Conservation (phyloP, 2,797 vertebrate genomes). For the Platalea minor region DNA sequence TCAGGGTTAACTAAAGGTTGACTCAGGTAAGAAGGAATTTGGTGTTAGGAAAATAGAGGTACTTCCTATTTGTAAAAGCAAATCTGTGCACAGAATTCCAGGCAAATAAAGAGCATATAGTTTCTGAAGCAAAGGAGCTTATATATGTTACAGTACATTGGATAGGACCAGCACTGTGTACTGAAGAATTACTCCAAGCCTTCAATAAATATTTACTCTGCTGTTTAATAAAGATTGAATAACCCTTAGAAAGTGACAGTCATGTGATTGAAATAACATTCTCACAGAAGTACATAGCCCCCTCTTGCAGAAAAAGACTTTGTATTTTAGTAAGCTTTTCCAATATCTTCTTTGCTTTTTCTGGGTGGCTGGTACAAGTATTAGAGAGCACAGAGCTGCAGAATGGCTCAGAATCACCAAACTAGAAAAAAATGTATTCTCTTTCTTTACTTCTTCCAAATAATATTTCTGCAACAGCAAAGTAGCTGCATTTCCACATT, state of each 20-base stretch:
- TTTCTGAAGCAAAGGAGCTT: background rate
- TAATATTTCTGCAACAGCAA: background rate
- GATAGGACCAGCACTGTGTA: background rate
- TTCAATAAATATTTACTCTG: conserved; percentile 11
- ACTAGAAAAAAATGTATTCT: rapidly evolving
- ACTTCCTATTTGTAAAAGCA: background rate
- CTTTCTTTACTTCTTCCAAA: background rate
- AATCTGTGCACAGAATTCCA: background rate
- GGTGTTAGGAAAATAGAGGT: background rate
- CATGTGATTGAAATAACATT: background rate
- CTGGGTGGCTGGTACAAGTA: background rate
- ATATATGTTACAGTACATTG: background rate
- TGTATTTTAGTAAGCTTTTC: background rate
- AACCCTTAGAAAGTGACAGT: background rate
- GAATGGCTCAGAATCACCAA: background rate
- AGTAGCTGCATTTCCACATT: background rate
- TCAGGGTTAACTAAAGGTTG: background rate
- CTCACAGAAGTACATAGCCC: background rate
- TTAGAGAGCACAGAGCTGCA: background rate
- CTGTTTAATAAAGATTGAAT: background rate
- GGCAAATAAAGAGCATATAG: background rate
- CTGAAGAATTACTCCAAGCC: background rate
- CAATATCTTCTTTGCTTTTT: background rate
- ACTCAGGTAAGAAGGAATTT: background rate
- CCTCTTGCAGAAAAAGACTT: background rate